A percentile compares a stretch with the other conserved stretches of the same genome.
These are phyloP conservation scores for Cheilosia urbana DNA, from an alignment of 2,888 invertebrate genomes.

Conservation along the genomic window DNA sequence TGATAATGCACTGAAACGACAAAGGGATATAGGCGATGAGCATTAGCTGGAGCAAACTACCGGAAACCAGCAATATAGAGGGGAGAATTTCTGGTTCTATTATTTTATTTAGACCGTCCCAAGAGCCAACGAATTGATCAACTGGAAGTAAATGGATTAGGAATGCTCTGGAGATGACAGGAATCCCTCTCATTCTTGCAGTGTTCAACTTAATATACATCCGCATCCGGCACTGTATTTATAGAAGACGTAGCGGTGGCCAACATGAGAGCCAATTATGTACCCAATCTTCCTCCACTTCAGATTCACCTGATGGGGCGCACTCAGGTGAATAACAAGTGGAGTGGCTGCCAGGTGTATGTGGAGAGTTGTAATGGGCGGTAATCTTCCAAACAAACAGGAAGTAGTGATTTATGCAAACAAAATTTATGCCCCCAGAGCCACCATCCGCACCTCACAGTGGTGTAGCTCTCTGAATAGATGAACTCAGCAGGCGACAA, in stretches of 20 bases:
- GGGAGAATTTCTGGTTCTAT: slow-evolving; percentile 17
- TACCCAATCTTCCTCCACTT: slow-evolving; percentile 10
- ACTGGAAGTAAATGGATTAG: slow-evolving; percentile 66
- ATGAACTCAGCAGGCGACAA: slow-evolving; percentile 19
- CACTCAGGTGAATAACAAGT: slow-evolving; percentile 10
- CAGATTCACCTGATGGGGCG: slow-evolving; percentile 9
- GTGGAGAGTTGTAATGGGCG: slow-evolving; percentile 51
- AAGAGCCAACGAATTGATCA: slow-evolving; percentile 28
- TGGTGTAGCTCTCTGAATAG: not conserved
- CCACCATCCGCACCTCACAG: not conserved
- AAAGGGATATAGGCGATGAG: slow-evolving; percentile 47
- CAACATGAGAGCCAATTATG: slow-evolving; percentile 58
- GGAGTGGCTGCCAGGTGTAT: slow-evolving; percentile 21
- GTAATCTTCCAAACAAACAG: slow-evolving; percentile 48
- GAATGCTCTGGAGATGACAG: slow-evolving; percentile 69
- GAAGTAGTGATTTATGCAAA: slow-evolving; percentile 58
- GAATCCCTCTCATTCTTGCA: slow-evolving; percentile 14
- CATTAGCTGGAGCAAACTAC: not conserved
- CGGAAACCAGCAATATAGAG: slow-evolving; percentile 43
- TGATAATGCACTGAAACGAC: slow-evolving; percentile 94
- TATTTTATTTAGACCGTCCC: slow-evolving; percentile 17
- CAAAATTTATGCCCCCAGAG: slow-evolving; percentile 12
- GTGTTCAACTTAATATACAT: not conserved
- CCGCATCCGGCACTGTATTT: slow-evolving; percentile 42
- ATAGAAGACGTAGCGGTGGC: slow-evolving; percentile 20